Evolutionary conservation across 1,140 invertebrate genomes (phyloP).

Genomic region (Rhyacophila brunnea): DNA sequence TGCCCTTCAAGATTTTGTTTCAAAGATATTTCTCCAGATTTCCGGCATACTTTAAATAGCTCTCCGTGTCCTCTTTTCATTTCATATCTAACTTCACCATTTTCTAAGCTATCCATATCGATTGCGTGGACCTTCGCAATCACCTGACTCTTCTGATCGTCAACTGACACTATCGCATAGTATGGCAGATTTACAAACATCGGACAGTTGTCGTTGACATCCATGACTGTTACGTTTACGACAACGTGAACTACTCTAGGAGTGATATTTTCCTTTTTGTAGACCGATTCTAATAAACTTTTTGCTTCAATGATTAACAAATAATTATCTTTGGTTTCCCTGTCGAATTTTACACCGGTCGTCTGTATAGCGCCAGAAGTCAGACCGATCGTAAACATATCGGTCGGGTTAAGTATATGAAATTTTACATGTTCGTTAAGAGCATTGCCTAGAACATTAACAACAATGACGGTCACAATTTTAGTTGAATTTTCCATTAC

Average conservation of each 20-base stretch:
- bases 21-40: slow-evolving; percentile 80
- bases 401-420: slow-evolving; percentile 79
- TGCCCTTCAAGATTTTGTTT: slow-evolving; percentile 78
- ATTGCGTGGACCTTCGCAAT: slow-evolving; percentile 80
- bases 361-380: slow-evolving; percentile 81
- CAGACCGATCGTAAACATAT: slow-evolving; percentile 80
- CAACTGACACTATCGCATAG: slow-evolving; percentile 77
- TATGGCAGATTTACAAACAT: slow-evolving; percentile 84
- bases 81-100: slow-evolving; percentile 78
- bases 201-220: slow-evolving; percentile 83
- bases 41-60: slow-evolving; percentile 76
- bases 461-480: slow-evolving; percentile 69
- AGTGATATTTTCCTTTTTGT: slow-evolving; percentile 41
- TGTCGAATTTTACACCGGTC: slow-evolving; percentile 75
- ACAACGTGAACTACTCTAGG: slow-evolving; percentile 72
- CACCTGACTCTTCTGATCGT: slow-evolving; percentile 71
- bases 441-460: slow-evolving; percentile 76
- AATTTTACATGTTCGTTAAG: slow-evolving; percentile 83
- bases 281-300: slow-evolving; percentile 5
- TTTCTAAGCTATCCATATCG: slow-evolving; percentile 79
- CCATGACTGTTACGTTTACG: slow-evolving; percentile 74
- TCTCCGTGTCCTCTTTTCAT: slow-evolving; percentile 78
- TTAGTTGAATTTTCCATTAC: slow-evolving; percentile 80
- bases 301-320: slow-evolving; percentile 74
- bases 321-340: slow-evolving; percentile 76